Evolutionary conservation across 2,797 vertebrate species (phyloP), one percentile per base, ranked within the genome.

Genomic region (Petrocephalus sullivani): DNA sequence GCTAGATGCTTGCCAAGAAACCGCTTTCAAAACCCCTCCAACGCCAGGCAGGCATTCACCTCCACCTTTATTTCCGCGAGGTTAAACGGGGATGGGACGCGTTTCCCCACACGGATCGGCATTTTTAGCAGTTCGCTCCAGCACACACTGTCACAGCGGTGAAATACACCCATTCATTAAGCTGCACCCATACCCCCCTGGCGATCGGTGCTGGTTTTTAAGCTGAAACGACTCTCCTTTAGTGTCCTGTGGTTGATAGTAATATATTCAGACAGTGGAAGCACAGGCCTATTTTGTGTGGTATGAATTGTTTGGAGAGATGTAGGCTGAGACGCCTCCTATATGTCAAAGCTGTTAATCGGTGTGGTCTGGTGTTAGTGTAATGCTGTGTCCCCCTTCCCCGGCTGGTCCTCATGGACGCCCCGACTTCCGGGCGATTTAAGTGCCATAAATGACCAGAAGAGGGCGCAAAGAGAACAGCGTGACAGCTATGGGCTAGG

Each of bases 1-100:
- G n/a, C 51, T 53, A 83, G 54, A 23, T 37, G 10, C n/a, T 8
- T 61, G 78, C 87, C 87, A 84, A 88, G 81, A 51, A 84, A 64
- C 57, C 41, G 37, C 82, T 84, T 46, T 84, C 16, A 81, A 81
- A 78, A 46, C 33, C 54, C 54, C 33, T 41, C 57, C 28, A 56
- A 54, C 57, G 19, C 23, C n/a, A 28, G 16, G 84, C 37, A 51
- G 53, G n/a, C 28, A 37, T 85, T 57, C 84, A 85, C 84, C 84
- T 58, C 53, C 84, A 85, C 84, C 84, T 85, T 58, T 54, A 33
- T 58, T 37, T 19, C 28, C 58, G 23, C 9, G 49, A 19, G 56
- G 41, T 83, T 49, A 83, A 83, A 53, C 19, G 49, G 37, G 14
- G 37, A 78, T 9, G 71, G 16, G 12, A 41, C 12, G 28, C 33